These are phyloP conservation scores for Platysternon megacephalum DNA, from an alignment of 2,113 vertebrate genomes.

Conservation along the genomic window DNA sequence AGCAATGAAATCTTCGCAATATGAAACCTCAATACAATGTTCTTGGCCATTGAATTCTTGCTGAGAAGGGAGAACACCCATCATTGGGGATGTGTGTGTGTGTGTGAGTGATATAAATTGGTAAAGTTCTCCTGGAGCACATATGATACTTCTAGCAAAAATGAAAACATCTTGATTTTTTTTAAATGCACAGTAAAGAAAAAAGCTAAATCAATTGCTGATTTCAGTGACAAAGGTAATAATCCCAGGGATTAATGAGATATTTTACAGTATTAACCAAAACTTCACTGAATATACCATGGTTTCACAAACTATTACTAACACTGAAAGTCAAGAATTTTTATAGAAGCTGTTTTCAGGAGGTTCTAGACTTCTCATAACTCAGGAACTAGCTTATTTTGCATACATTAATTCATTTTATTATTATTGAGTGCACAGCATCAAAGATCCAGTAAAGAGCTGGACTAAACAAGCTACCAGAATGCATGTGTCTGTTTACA, in stretches of 20 bases:
- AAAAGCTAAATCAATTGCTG: background rate
- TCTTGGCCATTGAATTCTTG: background rate
- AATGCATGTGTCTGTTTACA: background rate
- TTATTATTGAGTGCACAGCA: too few relatives aligned
- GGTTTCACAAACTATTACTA: background rate
- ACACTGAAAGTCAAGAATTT: background rate
- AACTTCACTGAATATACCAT: background rate
- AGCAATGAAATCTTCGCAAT: background rate
- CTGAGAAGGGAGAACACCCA: accelerated
- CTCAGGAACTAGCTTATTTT: too few relatives aligned
- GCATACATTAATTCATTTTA: too few relatives aligned
- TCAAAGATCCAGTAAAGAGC: too few relatives aligned
- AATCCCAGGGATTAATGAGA: background rate
- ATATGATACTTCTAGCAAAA: accelerated
- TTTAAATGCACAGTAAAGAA: background rate
- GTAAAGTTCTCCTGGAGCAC: background rate
- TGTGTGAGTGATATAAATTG: background rate
- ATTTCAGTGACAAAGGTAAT: background rate
- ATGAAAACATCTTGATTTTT: accelerated
- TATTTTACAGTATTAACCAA: background rate
- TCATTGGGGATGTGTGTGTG: accelerated
- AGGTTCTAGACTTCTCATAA: too few relatives aligned
- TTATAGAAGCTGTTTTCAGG: too few relatives aligned
- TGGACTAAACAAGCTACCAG: too few relatives aligned
- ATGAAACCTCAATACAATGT: background rate